Base-by-base conservation (phyloP, 35 echinoderm and acorn worm species). In the Ophiothrix spiculata region DNA sequence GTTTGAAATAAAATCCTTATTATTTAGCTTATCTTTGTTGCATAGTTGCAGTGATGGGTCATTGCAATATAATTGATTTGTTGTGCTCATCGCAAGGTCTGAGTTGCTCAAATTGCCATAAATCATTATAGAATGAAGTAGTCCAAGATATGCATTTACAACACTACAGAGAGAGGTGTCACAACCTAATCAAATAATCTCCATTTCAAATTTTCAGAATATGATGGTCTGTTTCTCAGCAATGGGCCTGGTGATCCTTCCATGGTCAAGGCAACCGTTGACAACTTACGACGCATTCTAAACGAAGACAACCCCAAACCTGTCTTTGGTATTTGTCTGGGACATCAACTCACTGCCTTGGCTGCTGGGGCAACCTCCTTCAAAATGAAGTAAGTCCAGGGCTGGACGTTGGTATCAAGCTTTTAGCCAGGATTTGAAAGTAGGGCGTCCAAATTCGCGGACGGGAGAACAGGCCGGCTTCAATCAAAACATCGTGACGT, bases 251-350 rank as follows among this genome's bases (percentile, higher is more conserved):
- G 95, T 0, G 88, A 98, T 78, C 95, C 95, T 0, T 41, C 83
- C 41, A 87, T 86, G 86, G 89, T 73, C 34, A 75, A 39, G 1
- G 88, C 60, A 33, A 78, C 95, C 38, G 91, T 98, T 38, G 36
- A 85, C 1, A 87, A 94, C 86, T 77, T 98, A 13, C 75, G 83
- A 19, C 40, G 56, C 0, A 75, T 98, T 39, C 90, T 98, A 73
- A 91, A 88, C 21, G 86, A 89, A 39, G 16, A 83, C 8, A 88
- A 92, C 34, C 88, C 92, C 3, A 98, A 98, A 80, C 95, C 95
- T 36, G 86, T 98, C 40, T 98, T 98, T 93, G 95, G 95, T 28
- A 98, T 98, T 76, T 98, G 95, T 79, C 80, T 98, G 40, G 95
- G 95, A 11, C 95, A 98, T 89, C 95, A 98, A 73, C 74, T 98